Evolutionary conservation across 2,113 vertebrate genomes (phyloP), one percentile per base, ranked within the genome.

Genomic region (Pomatorhinus ruficollis): DNA sequence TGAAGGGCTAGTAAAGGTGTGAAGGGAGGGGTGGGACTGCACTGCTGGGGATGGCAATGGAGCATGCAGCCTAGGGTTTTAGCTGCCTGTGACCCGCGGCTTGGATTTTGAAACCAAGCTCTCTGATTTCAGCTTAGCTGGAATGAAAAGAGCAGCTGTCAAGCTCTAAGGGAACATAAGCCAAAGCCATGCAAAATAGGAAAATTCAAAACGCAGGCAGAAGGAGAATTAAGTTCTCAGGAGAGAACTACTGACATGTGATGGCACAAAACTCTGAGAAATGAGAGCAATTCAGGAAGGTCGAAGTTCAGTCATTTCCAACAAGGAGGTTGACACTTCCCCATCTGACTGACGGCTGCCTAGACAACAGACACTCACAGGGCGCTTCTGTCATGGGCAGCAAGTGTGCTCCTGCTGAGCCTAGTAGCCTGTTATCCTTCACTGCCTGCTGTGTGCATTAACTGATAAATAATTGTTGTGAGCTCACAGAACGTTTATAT

Each of bases 241-340:
- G 85, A 96, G 78, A 88, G 83, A 92, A 53, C 49, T 90, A 61
- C 70, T 88, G 92, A 69, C 49, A 45, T 82, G 64, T 54, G 63
- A 87, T 5, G 5, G 68, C 59, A 90, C 31, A 81, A 83, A 88
- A 83, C 64, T 87, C 60, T 33, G 59, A 81, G 86, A 89, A 83
- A 87, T n/a, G 27, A 81, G 42, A 91, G 56, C 64, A 68, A 74
- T 53, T 84, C 53, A 60, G 35, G 24, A 87, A 89, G 83, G 89
- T 87, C 17, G 28, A 74, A 63, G 80, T 95, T 96, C 72, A 87
- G 44, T 23, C 35, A 37, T 81, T 89, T 95, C 86, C 72, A 92
- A 6, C 54, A 37, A 74, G 64, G 69, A 89, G 42, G 52, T 1
- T 92, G 91, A 89, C 5, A 8, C 64, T 83, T 95, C 60, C 24